phyloP scores from a whole-genome alignment of 2,888 invertebrate species.

The Tubiluchus corallicola region DNA sequence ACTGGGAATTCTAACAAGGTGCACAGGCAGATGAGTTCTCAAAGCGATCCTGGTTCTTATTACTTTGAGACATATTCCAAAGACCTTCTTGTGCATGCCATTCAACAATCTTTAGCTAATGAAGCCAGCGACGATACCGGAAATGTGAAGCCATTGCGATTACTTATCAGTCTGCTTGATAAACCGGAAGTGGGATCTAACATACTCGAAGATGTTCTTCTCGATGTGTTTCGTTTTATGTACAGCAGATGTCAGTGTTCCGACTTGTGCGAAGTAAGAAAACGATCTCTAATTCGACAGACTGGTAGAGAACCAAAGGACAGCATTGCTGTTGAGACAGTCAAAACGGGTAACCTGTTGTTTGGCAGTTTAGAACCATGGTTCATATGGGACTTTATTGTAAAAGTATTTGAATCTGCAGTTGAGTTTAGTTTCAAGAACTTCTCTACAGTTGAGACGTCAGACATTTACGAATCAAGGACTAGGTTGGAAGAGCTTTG shows the following conservation, averaged over 20 bases:
- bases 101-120: conserved; percentile 16
- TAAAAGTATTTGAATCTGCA: conserved; percentile 25
- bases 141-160: conserved; percentile 41
- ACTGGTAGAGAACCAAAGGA: conserved; percentile 9
- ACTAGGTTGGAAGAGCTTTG: conserved; percentile 53
- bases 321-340: conserved; percentile 38
- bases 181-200: conserved; percentile 64
- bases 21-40: conserved; percentile 13
- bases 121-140: conserved; percentile 15
- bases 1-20: conserved; percentile 26
- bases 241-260: conserved; percentile 18
- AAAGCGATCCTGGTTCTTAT: conserved; percentile 19
- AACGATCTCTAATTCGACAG: conserved; percentile 12
- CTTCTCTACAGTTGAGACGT: too few relatives aligned
- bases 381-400: conserved; percentile 63
- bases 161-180: conserved; percentile 62
- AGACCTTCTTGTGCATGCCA: conserved; percentile 35
- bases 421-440: too few relatives aligned
- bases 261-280: conserved; percentile 29
- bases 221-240: conserved; percentile 46
- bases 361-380: conserved; percentile 64
- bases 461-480: too few relatives aligned
- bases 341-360: conserved; percentile 62
- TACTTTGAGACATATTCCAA: conserved; percentile 49
- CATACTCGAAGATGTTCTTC: conserved; percentile 53